phyloP scores from a whole-genome alignment of 2,797 vertebrate genomes.

The Remorina albescens region DNA sequence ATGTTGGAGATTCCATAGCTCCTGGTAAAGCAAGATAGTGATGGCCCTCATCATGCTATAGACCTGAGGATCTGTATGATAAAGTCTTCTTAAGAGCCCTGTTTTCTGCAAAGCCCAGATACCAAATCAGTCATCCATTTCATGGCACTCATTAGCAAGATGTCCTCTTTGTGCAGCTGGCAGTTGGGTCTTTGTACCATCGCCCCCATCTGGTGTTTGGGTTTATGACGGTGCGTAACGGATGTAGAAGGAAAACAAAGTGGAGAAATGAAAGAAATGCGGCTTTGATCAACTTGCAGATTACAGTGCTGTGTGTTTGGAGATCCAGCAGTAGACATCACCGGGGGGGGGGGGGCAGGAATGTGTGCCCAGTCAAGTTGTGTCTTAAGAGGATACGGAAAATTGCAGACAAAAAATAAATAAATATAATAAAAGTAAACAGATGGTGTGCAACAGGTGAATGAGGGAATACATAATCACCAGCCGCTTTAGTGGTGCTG shows the following conservation, averaged over 20 bases:
- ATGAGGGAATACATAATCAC: background rate
- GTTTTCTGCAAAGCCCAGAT: constrained; percentile 23
- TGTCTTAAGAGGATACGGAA: constrained; percentile 29
- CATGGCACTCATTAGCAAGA: constrained; percentile 49
- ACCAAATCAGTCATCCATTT: constrained; percentile 23
- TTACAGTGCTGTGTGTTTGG: constrained; percentile 52
- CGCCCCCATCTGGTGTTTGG: constrained; percentile 74
- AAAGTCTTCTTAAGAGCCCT: constrained; percentile 33
- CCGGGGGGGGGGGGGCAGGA: constrained; percentile 42
- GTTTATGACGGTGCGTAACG: constrained; percentile 58
- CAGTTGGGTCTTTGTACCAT: constrained; percentile 55
- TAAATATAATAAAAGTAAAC: constrained; percentile 10
- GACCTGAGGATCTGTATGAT: constrained; percentile 36
- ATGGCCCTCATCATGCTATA: constrained; percentile 27
- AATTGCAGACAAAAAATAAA: constrained; percentile 14
- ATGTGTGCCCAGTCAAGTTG: constrained; percentile 55
- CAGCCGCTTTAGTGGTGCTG: constrained; percentile 33
- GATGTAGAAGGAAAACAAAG: constrained; percentile 57
- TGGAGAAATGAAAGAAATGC: constrained; percentile 52
- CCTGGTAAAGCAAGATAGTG: constrained; percentile 19
- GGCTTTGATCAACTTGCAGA: constrained; percentile 72
- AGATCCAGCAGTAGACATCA: constrained; percentile 55
- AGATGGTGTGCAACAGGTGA: constrained; percentile 46
- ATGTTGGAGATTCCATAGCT: constrained; percentile 11
- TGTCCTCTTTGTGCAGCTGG: constrained; percentile 60